A percentile compares a stretch with the other conserved stretches of the same genome.
phyloP scores from a whole-genome alignment of 1,140 invertebrate genomes.

The Penaeus chinensis region DNA sequence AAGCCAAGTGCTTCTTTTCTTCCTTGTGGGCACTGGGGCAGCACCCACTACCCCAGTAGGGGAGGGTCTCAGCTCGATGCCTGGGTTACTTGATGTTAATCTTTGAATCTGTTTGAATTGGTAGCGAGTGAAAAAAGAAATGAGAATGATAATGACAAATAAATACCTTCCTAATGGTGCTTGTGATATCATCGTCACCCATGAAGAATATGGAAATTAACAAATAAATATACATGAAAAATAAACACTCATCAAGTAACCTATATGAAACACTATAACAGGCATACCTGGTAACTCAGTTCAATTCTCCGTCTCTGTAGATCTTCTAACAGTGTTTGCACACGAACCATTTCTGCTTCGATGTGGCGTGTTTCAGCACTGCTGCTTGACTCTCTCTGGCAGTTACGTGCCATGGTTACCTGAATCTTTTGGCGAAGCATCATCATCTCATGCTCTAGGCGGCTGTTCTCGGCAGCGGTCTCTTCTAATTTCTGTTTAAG shows the following conservation, averaged over 20 bases:
- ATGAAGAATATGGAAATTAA: constrained; percentile 9
- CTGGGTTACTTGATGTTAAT: constrained; percentile 58
- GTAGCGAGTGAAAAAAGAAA: neutral
- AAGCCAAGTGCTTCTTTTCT: constrained; percentile 75
- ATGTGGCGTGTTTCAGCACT: constrained; percentile 68
- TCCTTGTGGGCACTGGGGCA: constrained; percentile 66
- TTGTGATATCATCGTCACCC: neutral
- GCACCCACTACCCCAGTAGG: constrained; percentile 64
- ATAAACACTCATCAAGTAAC: neutral
- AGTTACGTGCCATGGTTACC: constrained; percentile 69
- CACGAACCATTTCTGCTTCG: constrained; percentile 83
- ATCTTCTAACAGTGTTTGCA: constrained; percentile 86
- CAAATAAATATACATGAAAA: neutral
- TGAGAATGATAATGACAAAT: neutral
- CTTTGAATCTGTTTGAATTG: constrained; percentile 55
- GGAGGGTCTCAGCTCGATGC: constrained; percentile 44
- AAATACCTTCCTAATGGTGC: neutral
- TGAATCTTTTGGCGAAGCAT: constrained; percentile 86
- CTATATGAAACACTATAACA: neutral
- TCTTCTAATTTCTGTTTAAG: constrained; percentile 84
- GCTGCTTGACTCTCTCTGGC: constrained; percentile 64
- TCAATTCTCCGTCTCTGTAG: constrained; percentile 82
- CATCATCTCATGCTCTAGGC: constrained; percentile 87
- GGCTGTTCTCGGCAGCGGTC: constrained; percentile 87
- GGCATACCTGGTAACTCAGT: constrained; percentile 65